Base-by-base conservation (phyloP, 2,888 invertebrate genomes). In the Sphaerophoria rueppellii region DNA sequence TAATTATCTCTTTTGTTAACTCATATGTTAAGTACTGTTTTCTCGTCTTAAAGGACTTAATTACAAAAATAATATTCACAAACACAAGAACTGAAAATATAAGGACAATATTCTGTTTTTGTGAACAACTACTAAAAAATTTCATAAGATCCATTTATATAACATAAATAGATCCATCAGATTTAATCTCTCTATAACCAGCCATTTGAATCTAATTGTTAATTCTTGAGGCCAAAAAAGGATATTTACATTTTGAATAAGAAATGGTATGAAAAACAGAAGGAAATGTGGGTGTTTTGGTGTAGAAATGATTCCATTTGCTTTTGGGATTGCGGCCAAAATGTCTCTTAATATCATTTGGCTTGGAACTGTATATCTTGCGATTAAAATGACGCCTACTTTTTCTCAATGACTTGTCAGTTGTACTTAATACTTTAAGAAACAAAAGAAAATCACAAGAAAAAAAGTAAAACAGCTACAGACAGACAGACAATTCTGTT, bases 281-380 rank as follows among this genome's bases (percentile, higher is more conserved):
- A 9, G 9, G 52, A 35, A 11, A 69, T 67, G 40, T 11, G 46
- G 43, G 14, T 52, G 50, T 32, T 61, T 46, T 61, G n/a, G 75
- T 37, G 60, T 46, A 52, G 4, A 34, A 61, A 54, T 60, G 34
- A 63, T 63, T 48, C 48, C 60, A 46, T 40, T 75, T 24, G n/a
- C 32, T 60, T 16, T 32, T 58, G 37, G 65, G 57, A 50, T 40
- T 50, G 24, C 14, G 24, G 58, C 60, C 60, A 60, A 60, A 60
- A 52, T 69, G n/a, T 46, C 12, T 43, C 35, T 16, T 48, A 55
- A 70, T 61, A 70, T 61, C 76, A 55, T n/a, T 70, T 77, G 70
- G 61, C 46, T 34, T 48, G 24, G 34, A 63, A 63, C 61, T 55
- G 71, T 63, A 77, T 32, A 46, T 77, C 71, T 61, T 34, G 76